Conservation (phyloP, 1,140 invertebrate genomes). For the Drosophila leontia region DNA sequence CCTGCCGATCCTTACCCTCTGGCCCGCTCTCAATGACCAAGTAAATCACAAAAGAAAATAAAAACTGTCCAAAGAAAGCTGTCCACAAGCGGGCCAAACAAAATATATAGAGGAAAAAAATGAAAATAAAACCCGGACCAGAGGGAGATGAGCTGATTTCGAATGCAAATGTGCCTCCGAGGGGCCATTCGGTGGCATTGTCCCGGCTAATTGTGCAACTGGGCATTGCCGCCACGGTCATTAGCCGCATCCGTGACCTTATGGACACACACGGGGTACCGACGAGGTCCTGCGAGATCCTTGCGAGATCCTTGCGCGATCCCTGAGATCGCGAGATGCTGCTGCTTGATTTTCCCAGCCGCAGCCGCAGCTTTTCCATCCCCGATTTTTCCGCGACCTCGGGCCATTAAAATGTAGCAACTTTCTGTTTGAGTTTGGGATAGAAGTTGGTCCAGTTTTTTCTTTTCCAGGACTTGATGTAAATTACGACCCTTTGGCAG, state of each 20-base stretch:
- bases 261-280: constrained; percentile 21
- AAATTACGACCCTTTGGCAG: constrained; percentile 69
- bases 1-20: constrained; percentile 35
- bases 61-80: constrained; percentile 75
- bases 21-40: constrained; percentile 60
- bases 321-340: constrained; percentile 41
- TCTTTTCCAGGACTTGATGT: constrained; percentile 41
- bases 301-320: constrained; percentile 26
- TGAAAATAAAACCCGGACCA: constrained; percentile 13
- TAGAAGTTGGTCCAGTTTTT: constrained; percentile 57
- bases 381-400: constrained; percentile 36
- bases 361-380: constrained; percentile 32
- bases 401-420: constrained; percentile 58
- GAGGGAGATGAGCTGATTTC: constrained; percentile 67
- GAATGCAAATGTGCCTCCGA: constrained; percentile 71
- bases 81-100: constrained; percentile 70
- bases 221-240: constrained; percentile 68
- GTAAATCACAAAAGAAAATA: constrained; percentile 83
- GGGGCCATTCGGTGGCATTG: constrained; percentile 75
- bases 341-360: constrained; percentile 47
- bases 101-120: constrained; percentile 31
- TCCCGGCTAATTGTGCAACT: constrained; percentile 67
- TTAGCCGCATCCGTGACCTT: constrained; percentile 76
- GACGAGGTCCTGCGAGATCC: constrained; percentile 23
- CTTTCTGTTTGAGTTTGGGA: constrained; percentile 48